Percentiles rank a stretch among this genome's conserved stretches.
These are phyloP conservation scores for Drosophila neotestacea DNA, from an alignment of 2,888 invertebrate genomes.

Conservation along the genomic window DNA sequence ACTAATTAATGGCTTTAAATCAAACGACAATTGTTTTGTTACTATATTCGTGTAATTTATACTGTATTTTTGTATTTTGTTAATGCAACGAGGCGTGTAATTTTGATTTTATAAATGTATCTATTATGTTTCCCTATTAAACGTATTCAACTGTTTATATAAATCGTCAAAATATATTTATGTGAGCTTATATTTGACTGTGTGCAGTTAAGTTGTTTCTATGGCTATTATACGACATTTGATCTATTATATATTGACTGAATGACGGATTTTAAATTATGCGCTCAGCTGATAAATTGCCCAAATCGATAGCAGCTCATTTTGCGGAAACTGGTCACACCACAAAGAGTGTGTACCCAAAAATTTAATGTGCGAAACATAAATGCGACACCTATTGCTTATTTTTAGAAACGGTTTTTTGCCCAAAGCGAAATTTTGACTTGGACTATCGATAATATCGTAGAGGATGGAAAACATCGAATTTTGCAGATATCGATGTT, in stretches of 20 bases:
- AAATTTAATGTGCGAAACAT: too few species aligned
- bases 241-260: neutral
- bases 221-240: too few species aligned
- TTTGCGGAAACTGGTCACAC: neutral
- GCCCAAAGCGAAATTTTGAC: too few species aligned
- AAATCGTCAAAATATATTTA: conserved; percentile 25
- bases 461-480: too few species aligned
- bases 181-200: conserved; percentile 33
- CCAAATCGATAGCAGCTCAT: conserved; percentile 9
- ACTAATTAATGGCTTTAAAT: conserved; percentile 73
- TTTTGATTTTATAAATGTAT: conserved; percentile 58
- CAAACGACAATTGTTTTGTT: conserved; percentile 71
- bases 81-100: conserved; percentile 56
- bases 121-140: conserved; percentile 56
- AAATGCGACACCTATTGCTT: too few species aligned
- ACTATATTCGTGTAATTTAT: conserved; percentile 72
- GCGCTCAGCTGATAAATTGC: neutral
- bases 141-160: conserved; percentile 60
- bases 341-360: conserved; percentile 12
- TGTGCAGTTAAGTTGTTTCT: neutral
- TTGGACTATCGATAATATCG: too few species aligned
- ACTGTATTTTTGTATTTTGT: conserved; percentile 69
- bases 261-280: neutral
- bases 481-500: too few species aligned
- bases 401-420: too few species aligned